Base-by-base conservation (phyloP, 2,797 vertebrate genomes). In the Acipenser transmontanus region DNA sequence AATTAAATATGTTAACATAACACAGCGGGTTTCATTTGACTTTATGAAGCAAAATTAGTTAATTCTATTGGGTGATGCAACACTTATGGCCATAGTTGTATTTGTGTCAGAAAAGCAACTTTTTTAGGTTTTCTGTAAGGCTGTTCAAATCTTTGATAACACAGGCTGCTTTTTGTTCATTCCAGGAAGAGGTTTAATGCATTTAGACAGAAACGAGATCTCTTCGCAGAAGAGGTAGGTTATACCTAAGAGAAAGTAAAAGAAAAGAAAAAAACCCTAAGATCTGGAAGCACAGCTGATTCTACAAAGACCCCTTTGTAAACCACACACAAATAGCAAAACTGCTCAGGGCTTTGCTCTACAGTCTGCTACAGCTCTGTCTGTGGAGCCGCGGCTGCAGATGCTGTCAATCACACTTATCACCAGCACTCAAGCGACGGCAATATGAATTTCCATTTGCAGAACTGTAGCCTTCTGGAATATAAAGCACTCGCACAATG, bases 191-290 rank as follows among this genome's bases (percentile, higher is more conserved):
- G 91, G 77, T 92, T 95, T 95, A 94, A 96, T 96, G 93, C 92
- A 91, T 91, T 94, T 88, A 91, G 77, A 85, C 95, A 92, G 93
- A 98, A 96, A 94, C 95, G 95, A 91, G 91, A 94, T 96, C 94
- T 96, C 86, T 89, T 98, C 83, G 90, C 94, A 93, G 91, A 92
- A 14, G 89, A 97, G 96, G 96, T 99, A 92, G 91, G 96, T 85
- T 94, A 91, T 91, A 92, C 86, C 87, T 93, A 91, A 88, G 85
- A 92, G 83, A 92, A 89, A 91, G 90, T 73, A 69, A 74, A 84
- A 73, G 78, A 81, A 72, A 84, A 81, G 83, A 80, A 84, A 86
- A 85, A 82, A 83, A 80, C 83, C 82, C 81, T 82, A 84, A 80
- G 80, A 88, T 82, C 82, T 77, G 73, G 82, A 84, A 77, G 83